Evolutionary conservation across 2,888 invertebrate species (phyloP), one percentile per base, ranked within the genome.

Genomic region (Plutella xylostella): DNA sequence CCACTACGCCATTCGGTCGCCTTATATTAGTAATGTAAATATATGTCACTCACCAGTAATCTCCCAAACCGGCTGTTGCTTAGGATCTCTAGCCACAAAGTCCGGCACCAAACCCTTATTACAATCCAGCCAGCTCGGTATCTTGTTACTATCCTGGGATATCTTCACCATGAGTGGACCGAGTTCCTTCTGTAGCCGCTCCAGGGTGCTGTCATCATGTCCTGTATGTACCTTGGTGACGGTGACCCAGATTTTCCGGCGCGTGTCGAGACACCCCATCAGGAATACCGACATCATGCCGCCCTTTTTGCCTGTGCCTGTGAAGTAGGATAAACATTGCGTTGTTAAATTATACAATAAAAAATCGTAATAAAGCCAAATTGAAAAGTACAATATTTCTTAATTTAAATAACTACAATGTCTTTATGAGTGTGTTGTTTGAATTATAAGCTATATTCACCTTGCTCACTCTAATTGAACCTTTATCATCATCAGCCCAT

Each of bases 221-320:
- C 97, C 97, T 0, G 91, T 90, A 60, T 92, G 92, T 0, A 39
- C 92, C 85, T 97, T 98, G 1, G 97, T 96, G 0, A 97, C 97
- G 0, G 97, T 97, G 47, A 92, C 88, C 92, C 94, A 97, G 42
- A 86, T 79, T 37, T 79, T 79, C 3, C 84, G 82, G 0, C 61
- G 66, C 5, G 82, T 82, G 71, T 97, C 92, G 47, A 89, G 88
- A 57, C 94, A 94, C 0, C 97, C 97, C 96, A 97, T 96, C 15
- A 98, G 82, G 65, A 97, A 97, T 37, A 96, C 90, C 3, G 96
- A 97, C 89, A 96, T 92, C 85, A 94, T 90, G 0, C 96, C 96
- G 35, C 96, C 94, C 72, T 93, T 93, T 58, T 90, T 92, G 3
- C 96, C 96, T 0, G 94, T 94, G 39, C 84, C 85, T 85, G 63